Percentiles rank a stretch among this genome's conserved stretches.
phyloP scores from a whole-genome alignment of 2,113 vertebrate species.

The Aplodontia rufa region DNA sequence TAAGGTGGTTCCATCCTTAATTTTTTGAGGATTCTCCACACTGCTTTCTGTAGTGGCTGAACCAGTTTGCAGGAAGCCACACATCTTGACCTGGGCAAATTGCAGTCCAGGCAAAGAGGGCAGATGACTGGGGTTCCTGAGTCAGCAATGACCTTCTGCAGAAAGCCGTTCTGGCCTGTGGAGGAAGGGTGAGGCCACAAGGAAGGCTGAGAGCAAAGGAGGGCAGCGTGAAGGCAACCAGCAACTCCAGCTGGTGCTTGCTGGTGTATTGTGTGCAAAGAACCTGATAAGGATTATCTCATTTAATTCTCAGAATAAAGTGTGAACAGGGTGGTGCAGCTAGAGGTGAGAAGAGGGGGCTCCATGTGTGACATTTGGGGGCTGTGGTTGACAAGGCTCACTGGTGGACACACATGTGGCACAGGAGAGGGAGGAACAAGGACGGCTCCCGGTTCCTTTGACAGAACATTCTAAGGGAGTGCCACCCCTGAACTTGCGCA shows the following conservation, averaged over 20 bases:
- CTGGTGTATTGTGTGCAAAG: background rate
- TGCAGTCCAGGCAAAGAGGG: too few species aligned
- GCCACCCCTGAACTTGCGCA: background rate
- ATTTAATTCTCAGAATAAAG: background rate
- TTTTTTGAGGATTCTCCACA: too few species aligned
- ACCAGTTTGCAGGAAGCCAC: too few species aligned
- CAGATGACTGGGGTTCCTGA: background rate
- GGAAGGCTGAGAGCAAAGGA: background rate
- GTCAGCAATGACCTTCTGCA: background rate
- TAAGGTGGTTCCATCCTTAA: too few species aligned
- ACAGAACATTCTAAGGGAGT: background rate
- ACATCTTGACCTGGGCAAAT: background rate
- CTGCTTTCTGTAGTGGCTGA: too few species aligned
- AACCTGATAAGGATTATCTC: background rate
- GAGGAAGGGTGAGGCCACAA: background rate
- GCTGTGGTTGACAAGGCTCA: background rate
- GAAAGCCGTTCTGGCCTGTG: background rate
- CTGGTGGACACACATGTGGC: rapidly evolving
- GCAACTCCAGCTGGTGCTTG: background rate
- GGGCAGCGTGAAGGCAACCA: rapidly evolving
- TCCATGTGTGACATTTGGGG: rapidly evolving
- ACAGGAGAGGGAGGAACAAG: background rate
- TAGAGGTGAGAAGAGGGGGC: too few species aligned
- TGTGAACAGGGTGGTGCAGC: background rate
- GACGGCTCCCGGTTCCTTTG: background rate